A percentile compares a stretch with the other conserved stretches of the same genome.
Conservation (phyloP, 2,797 vertebrate genomes). For the Notolabrus celidotus region DNA sequence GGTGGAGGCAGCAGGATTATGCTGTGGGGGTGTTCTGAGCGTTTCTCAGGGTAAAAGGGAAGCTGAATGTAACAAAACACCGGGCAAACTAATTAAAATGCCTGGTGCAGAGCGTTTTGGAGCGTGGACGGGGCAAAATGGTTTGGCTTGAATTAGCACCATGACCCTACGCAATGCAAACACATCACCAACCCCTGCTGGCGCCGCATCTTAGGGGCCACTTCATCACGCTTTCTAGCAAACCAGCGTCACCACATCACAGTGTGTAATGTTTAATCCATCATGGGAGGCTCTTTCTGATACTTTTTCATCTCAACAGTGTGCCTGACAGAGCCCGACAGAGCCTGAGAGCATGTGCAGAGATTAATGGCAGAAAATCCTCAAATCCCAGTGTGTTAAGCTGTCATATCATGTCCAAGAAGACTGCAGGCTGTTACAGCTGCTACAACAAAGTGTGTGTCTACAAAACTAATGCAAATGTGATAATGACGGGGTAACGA, state of each 20-base stretch:
- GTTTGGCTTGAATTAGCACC: neutral
- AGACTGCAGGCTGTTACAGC: neutral
- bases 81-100: neutral
- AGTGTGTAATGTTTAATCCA: neutral
- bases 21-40: neutral
- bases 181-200: neutral
- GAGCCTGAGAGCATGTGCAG: neutral
- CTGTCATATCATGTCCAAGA: neutral
- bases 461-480: neutral
- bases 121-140: neutral
- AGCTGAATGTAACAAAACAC: neutral
- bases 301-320: neutral
- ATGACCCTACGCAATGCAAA: neutral
- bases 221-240: neutral
- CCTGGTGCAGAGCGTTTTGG: neutral
- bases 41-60: neutral
- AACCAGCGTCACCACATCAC: neutral
- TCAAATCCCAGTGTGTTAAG: neutral
- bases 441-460: neutral
- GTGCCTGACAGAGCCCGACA: neutral
- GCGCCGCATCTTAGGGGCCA: neutral
- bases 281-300: neutral
- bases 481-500: neutral
- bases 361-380: neutral
- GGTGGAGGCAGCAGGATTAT: neutral